Conservation (phyloP, 2,113 vertebrate genomes). For the Limanda limanda region DNA sequence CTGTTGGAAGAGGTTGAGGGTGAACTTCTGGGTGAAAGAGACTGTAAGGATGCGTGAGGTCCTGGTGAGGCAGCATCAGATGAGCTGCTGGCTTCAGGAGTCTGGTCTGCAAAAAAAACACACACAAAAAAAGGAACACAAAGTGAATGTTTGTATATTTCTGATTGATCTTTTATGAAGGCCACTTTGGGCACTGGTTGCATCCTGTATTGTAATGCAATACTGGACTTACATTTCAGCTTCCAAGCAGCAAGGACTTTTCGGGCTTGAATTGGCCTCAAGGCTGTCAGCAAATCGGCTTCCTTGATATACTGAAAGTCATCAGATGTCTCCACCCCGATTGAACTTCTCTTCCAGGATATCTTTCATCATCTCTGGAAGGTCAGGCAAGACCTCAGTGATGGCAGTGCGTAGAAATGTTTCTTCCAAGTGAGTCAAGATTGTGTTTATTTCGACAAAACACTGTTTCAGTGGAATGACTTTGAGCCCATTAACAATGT, state of each 20-base stretch:
- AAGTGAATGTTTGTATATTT: background rate
- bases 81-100: constrained; percentile 36
- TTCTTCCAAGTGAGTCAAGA: background rate
- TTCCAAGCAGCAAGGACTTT: constrained; percentile 51
- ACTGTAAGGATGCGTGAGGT: constrained; percentile 3
- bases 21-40: constrained; percentile 24
- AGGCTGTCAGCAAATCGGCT: constrained; percentile 34
- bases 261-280: constrained; percentile 54
- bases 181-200: constrained; percentile 6
- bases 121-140: background rate
- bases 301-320: constrained; percentile 38
- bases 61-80: constrained; percentile 9
- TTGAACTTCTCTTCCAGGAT: constrained; percentile 42
- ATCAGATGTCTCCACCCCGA: constrained; percentile 36
- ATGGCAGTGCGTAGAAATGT: background rate
- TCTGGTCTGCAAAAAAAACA: background rate
- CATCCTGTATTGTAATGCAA: background rate
- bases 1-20: background rate
- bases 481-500: constrained; percentile 37
- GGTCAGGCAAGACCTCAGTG: no score
- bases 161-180: background rate
- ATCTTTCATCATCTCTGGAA: no score
- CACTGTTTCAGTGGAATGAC: constrained; percentile 55
- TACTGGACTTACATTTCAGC: constrained; percentile 41
- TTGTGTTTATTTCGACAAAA: constrained; percentile 41